Base-by-base conservation (phyloP, 2,797 vertebrate genomes). In the Poliocrania exsul region DNA sequence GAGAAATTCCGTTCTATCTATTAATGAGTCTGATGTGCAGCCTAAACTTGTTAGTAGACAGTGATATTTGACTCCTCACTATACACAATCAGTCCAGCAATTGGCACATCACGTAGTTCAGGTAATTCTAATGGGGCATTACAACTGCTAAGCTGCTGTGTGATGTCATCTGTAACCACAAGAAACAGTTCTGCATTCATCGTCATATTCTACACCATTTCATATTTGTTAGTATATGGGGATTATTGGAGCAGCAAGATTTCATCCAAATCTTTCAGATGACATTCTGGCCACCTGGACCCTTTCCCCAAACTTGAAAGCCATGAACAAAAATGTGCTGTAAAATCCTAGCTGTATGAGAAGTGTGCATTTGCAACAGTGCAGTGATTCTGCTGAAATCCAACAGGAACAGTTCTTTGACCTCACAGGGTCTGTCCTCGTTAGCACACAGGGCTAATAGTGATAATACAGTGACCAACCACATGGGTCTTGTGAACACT, bases 331-430 rank as follows among this genome's bases (percentile, higher is more conserved):
- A 23, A 0, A 3, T 23, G 15, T 4, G 0, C 26, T 65, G 35
- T 11, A 69, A 61, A 72, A 53, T 61, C 13, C 1, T 37, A 4
- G 6, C 47, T 0, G 0, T 3, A 23, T 9, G 5, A 69, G 9
- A 75, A 75, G 6, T 2, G 28, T 19, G 26, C 24, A 25, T 62
- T 37, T 62, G 23, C 38, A 82, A 17, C 29, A 69, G 46, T 9
- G n/a, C 29, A 69, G 6, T 33, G 56, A 57, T 29, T 28, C 37
- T 31, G 28, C 33, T 60, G 80, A 79, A 78, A 61, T 29, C 18
- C 35, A 86, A 46, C 4, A n/a, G 28, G 25, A 86, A 35, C 16
- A 28, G 5, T 9, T 60, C 46, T 35, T 26, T 46, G 40, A 38
- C 5, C 4, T 50, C 7, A 11, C n/a, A 72, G 50, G 11, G 1